Evolutionary conservation across 2,888 invertebrate species (phyloP).

Genomic region (Punctoribates punctum): DNA sequence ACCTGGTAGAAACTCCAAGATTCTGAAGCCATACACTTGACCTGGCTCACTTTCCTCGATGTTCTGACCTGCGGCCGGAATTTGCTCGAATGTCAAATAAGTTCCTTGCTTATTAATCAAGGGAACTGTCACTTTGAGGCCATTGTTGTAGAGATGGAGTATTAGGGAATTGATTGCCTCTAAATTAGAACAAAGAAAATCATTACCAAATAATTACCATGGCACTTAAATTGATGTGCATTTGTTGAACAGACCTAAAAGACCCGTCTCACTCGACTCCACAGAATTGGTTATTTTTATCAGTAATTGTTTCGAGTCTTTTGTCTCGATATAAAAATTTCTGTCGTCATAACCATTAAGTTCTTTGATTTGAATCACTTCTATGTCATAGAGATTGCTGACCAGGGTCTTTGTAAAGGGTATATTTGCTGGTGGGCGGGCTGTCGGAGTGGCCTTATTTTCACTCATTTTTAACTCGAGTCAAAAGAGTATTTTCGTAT

Average conservation of each 20-base stretch:
- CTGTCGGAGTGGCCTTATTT: too few relatives aligned
- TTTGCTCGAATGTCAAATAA: constrained; percentile 49
- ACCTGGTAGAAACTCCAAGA: constrained; percentile 73
- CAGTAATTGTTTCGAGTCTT: constrained; percentile 56
- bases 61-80: neutral
- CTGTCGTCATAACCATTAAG: constrained; percentile 74
- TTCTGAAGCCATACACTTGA: constrained; percentile 61
- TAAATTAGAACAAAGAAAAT: constrained; percentile 20
- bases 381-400: constrained; percentile 63
- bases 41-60: constrained; percentile 8
- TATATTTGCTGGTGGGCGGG: neutral
- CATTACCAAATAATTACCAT: neutral
- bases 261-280: constrained; percentile 52
- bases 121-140: constrained; percentile 67
- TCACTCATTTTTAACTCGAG: neutral
- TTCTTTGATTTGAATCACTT: constrained; percentile 60
- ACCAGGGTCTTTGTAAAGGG: constrained; percentile 53
- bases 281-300: constrained; percentile 77
- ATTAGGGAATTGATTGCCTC: constrained; percentile 73
- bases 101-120: constrained; percentile 64
- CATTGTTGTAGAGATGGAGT: constrained; percentile 64
- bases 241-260: neutral
- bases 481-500: too few relatives aligned
- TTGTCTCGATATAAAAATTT: constrained; percentile 63
- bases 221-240: too few relatives aligned